Conservation (phyloP, 1,140 invertebrate genomes). For the Portunus trituberculatus region DNA sequence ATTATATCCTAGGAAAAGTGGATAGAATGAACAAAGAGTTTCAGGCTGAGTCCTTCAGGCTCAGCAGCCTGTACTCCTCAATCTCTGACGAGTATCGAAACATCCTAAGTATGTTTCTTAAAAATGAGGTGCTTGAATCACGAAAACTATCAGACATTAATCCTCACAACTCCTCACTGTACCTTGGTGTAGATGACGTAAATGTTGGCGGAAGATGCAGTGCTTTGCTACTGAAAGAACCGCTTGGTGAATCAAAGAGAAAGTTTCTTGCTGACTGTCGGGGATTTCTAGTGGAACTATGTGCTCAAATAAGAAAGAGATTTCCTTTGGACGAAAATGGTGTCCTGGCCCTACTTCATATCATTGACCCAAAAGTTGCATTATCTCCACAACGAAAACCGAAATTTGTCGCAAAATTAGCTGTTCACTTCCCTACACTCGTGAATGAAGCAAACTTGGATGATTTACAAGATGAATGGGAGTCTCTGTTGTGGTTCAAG, state of each 20-base stretch:
- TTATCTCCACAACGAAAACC: constrained; percentile 4
- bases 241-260: constrained; percentile 30
- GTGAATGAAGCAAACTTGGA: constrained; percentile 6
- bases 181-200: constrained; percentile 5
- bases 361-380: constrained; percentile 34
- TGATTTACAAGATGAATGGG: constrained; percentile 34
- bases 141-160: constrained; percentile 38
- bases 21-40: constrained; percentile 32
- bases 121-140: constrained; percentile 10
- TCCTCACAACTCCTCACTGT: background rate
- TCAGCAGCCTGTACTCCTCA: background rate
- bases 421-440: constrained; percentile 5
- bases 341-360: constrained; percentile 22
- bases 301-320: constrained; percentile 36
- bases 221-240: constrained; percentile 47
- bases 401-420: background rate
- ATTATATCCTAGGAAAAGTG: too few relatives aligned
- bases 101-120: constrained; percentile 50
- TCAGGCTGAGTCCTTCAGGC: constrained; percentile 46
- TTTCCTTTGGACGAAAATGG: constrained; percentile 34
- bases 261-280: constrained; percentile 31
- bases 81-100: constrained; percentile 27
- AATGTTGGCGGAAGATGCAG: constrained; percentile 44
- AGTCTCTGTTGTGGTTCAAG: background rate
- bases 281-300: constrained; percentile 39